Percentiles rank a stretch among this genome's conserved stretches.
Evolutionary conservation across 2,113 vertebrate species (phyloP).

Genomic region (Mesembrinibis cayennensis): DNA sequence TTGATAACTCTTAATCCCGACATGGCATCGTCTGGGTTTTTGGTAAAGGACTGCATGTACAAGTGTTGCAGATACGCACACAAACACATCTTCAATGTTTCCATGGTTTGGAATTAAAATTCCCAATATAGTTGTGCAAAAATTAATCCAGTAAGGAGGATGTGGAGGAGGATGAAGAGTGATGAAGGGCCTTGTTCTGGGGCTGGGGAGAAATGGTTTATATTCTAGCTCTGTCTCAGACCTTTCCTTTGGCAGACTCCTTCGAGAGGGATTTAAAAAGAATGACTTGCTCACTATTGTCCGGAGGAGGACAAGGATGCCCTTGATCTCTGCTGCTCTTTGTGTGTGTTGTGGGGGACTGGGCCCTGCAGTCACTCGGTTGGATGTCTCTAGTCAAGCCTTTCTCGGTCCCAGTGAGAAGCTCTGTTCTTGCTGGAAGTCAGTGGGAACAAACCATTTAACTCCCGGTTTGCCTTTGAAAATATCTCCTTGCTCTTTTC

Average conservation of each 20-base stretch:
- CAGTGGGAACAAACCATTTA: not conserved
- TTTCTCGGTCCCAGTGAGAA: not conserved
- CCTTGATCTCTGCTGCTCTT: not conserved
- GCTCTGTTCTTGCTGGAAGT: not conserved
- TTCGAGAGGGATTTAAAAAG: not conserved
- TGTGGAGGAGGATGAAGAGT: not conserved
- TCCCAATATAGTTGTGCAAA: not conserved
- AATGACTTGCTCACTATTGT: not conserved
- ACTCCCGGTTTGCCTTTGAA: conserved; percentile 1
- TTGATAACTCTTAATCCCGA: not conserved
- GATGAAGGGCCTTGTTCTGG: not conserved
- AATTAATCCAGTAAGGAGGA: not conserved
- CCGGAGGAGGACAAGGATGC: not conserved
- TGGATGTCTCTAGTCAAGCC: not conserved
- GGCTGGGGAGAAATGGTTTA: not conserved
- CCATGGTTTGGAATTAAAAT: not conserved
- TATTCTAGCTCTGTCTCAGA: not conserved
- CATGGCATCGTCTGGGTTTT: not conserved
- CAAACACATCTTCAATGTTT: not conserved
- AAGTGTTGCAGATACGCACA: not conserved
- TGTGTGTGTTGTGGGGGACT: not conserved
- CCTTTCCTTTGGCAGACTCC: not conserved
- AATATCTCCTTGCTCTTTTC: not conserved
- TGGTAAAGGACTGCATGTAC: not conserved
- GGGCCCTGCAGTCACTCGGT: not conserved